Conservation (phyloP, 2,888 invertebrate genomes). For the Mechanitis messenoides region DNA sequence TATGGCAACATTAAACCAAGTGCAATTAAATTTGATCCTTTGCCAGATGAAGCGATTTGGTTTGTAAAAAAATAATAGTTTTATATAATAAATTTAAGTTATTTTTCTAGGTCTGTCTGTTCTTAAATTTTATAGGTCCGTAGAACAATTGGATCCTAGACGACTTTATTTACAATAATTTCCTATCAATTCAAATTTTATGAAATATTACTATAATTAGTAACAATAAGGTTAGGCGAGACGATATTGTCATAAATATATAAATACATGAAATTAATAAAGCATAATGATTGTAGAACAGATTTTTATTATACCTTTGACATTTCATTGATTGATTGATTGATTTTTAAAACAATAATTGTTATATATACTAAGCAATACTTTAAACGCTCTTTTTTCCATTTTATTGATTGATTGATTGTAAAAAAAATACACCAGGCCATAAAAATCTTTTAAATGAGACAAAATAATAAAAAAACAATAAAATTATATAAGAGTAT, state of each 20-base stretch:
- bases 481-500: neutral
- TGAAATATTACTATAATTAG: slow-evolving; percentile 75
- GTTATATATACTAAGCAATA: too few relatives aligned
- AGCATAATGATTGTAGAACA: slow-evolving; percentile 75
- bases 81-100: slow-evolving; percentile 59
- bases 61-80: slow-evolving; percentile 53
- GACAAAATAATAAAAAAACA: neutral
- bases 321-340: neutral
- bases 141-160: slow-evolving; percentile 58
- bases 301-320: slow-evolving; percentile 54
- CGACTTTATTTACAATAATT: slow-evolving; percentile 71
- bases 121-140: slow-evolving; percentile 52
- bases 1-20: slow-evolving; percentile 27
- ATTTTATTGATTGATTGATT: too few relatives aligned
- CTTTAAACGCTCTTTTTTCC: too few relatives aligned
- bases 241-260: slow-evolving; percentile 79
- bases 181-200: slow-evolving; percentile 76
- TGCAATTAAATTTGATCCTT: slow-evolving; percentile 44
- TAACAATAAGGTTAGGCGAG: slow-evolving; percentile 77
- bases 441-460: too few relatives aligned
- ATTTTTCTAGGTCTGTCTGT: slow-evolving; percentile 44
- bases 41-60: slow-evolving; percentile 61
- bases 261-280: slow-evolving; percentile 79
- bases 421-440: too few relatives aligned
- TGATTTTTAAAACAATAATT: too few relatives aligned